Base-by-base conservation (phyloP, 2,113 vertebrate species). In the Butorides virescens region DNA sequence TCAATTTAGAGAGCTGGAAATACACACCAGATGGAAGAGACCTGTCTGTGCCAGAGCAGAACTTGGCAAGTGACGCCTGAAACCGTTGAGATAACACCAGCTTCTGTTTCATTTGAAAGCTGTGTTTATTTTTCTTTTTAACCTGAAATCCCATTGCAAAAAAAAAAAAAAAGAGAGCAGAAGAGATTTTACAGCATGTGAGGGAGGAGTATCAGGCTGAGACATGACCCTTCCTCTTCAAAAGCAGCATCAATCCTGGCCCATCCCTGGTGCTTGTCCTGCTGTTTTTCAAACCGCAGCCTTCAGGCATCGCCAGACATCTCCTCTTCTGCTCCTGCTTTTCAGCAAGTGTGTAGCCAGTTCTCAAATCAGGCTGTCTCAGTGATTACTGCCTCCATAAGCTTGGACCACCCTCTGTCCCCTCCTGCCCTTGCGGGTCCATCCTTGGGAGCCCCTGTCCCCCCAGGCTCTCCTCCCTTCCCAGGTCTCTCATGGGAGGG, bases 21-120 rank as follows among this genome's bases (percentile, higher is more conserved):
- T 65, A 77, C 72, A 27, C 85, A 76, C 26, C 92, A 96, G 92
- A 87, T 95, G 91, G 95, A 94, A 56, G 82, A 70, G 89, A 90
- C 77, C 59, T 8, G 1, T 73, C 85, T 59, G 74, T 95, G 93
- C 93, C 95, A 96, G 94, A 88, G 81, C 85, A 93, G 92, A 93
- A 71, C 68, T 96, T 96, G 96, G 86, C 94, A 96, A 86, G 84
- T 14, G 80, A 5, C 0, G 10, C 42, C 63, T 95, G 86, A 92
- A 94, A 36, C 74, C 77, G 84, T 13, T 87, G 92, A 75, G 87
- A 74, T 90, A 96, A 81, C 86, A 91, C 61, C 84, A 84, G 63
- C 67, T 92, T 77, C 86, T 76, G 59, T 42, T 92, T 77, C 71
- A 17, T 82, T 94, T 55, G 65, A 88, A 93, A 93, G 55, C 50